phyloP scores from a whole-genome alignment of 1,140 invertebrate genomes.

The Rhyzopertha dominica region DNA sequence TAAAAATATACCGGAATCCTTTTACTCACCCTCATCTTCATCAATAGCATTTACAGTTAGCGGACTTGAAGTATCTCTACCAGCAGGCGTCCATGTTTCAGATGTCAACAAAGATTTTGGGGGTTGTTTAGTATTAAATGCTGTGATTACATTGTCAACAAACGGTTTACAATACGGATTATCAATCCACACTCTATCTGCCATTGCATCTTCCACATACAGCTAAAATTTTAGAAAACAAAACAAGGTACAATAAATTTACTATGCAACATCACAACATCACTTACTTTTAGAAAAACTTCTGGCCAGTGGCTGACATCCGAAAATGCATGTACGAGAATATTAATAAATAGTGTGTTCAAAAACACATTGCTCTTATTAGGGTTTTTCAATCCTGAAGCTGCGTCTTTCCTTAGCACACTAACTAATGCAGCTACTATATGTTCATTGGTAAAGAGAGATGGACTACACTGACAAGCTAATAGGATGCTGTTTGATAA shows the following conservation, averaged over 20 bases:
- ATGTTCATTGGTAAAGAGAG: slow-evolving; percentile 73
- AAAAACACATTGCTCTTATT: slow-evolving; percentile 73
- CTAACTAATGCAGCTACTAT: slow-evolving; percentile 76
- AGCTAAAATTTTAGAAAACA: too few relatives aligned
- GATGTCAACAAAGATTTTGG: slow-evolving; percentile 56
- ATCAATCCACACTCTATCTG: slow-evolving; percentile 91
- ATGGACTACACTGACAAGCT: slow-evolving; percentile 72
- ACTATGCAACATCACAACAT: slow-evolving; percentile 13
- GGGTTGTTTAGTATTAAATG: slow-evolving; percentile 79
- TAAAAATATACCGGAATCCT: slow-evolving; percentile 12
- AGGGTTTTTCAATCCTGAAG: slow-evolving; percentile 62
- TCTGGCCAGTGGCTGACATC: slow-evolving; percentile 77
- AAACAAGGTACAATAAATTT: slow-evolving; percentile 11
- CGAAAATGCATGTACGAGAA: slow-evolving; percentile 74
- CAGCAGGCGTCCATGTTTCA: slow-evolving; percentile 51
- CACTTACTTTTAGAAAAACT: slow-evolving; percentile 63
- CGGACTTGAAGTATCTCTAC: slow-evolving; percentile 50
- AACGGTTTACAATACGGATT: slow-evolving; percentile 85
- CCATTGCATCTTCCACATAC: slow-evolving; percentile 90
- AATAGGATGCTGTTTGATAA: slow-evolving; percentile 75
- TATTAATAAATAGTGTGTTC: slow-evolving; percentile 80
- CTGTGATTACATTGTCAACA: slow-evolving; percentile 87
- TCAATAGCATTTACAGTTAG: slow-evolving; percentile 54
- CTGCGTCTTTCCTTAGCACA: slow-evolving; percentile 73
- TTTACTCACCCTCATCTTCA: slow-evolving; percentile 45